Base-by-base conservation (phyloP, 2,113 vertebrate genomes). In the Choloepus hoffmanni region DNA sequence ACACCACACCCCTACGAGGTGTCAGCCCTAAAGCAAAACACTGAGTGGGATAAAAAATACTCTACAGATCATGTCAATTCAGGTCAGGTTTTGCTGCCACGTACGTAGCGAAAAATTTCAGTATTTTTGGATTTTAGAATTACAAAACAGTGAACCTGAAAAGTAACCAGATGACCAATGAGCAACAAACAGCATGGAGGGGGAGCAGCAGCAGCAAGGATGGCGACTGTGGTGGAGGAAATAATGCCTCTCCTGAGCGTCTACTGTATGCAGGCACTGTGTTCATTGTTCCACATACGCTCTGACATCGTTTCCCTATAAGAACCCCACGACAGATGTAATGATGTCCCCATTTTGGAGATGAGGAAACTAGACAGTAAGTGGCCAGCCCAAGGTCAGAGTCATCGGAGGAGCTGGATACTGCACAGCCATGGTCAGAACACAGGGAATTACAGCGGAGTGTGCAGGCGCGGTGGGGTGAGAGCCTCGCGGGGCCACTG, bases 361-460 rank as follows among this genome's bases (percentile, higher is more conserved):
- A 88, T 1, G 14, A 63, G 28, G 63, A 45, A 73, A 68, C 77
- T 36, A 63, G 24, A 86, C 55, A 68, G 30, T 11, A 16, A 78
- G 43, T 50, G 78, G 21, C 28, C 74, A 26, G 12, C 33, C 43
- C 72, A 12, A 16, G 36, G 58, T 45, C 72, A 24, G 65, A 67
- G 36, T 72, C 33, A 30, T 55, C 23, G 14, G 48, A 78, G 21
- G 50, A 30, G 1, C 18, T 4, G 6, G 10, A 1, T 1, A 12
- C 58, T 10, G 53, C 11, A 4, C 0, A 12, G 3, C 14, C 5
- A 1, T 0, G 0, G n/a, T 33, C 36, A 13, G 18, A 72, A 55
- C 36, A 36, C 48, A 4, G 6, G 3, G 3, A 60, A 30, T 36
- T 3, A 48, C 16, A 62, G 62, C 0, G 1, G 30, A 30, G 18